These are phyloP conservation scores for Furcula furcula DNA, from an alignment of 2,888 invertebrate species.

Conservation along the genomic window DNA sequence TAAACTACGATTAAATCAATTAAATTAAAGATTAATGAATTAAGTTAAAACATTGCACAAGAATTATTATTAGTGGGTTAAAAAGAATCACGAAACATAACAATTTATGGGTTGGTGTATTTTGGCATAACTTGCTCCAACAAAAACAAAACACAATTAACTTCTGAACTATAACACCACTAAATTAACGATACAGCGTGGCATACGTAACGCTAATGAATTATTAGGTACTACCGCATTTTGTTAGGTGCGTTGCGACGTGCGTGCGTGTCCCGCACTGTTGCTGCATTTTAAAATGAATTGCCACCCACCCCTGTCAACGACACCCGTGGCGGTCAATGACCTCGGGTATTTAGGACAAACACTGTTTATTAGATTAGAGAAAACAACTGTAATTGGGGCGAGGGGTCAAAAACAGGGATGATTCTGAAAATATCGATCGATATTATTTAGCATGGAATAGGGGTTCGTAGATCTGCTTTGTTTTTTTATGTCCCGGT, in stretches of 20 bases:
- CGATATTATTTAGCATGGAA: too few relatives aligned
- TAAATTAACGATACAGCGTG: conserved; percentile 3
- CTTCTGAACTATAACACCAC: neutral
- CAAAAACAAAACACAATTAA: too few relatives aligned
- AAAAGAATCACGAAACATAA: too few relatives aligned
- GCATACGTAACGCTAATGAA: conserved; percentile 16
- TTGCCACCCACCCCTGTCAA: conserved; percentile 73
- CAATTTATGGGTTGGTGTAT: too few relatives aligned
- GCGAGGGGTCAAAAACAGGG: conserved; percentile 41
- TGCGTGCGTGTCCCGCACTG: conserved; percentile 63
- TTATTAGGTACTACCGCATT: conserved; percentile 30
- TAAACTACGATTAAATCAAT: too few relatives aligned
- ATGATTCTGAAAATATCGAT: neutral
- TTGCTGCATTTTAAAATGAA: conserved; percentile 75
- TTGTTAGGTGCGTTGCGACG: conserved; percentile 38
- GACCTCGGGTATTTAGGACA: conserved; percentile 73
- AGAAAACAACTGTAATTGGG: conserved; percentile 60
- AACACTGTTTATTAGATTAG: conserved; percentile 61
- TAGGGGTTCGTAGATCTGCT: too few relatives aligned
- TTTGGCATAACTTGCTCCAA: too few relatives aligned
- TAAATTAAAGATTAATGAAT: too few relatives aligned
- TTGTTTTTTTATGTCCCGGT: too few relatives aligned
- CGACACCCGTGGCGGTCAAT: conserved; percentile 52
- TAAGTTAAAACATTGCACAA: too few relatives aligned
- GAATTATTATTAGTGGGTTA: too few relatives aligned